Evolutionary conservation across 2,113 vertebrate species (phyloP), one percentile per base, ranked within the genome.

Genomic region (Campylomormyrus numenius): DNA sequence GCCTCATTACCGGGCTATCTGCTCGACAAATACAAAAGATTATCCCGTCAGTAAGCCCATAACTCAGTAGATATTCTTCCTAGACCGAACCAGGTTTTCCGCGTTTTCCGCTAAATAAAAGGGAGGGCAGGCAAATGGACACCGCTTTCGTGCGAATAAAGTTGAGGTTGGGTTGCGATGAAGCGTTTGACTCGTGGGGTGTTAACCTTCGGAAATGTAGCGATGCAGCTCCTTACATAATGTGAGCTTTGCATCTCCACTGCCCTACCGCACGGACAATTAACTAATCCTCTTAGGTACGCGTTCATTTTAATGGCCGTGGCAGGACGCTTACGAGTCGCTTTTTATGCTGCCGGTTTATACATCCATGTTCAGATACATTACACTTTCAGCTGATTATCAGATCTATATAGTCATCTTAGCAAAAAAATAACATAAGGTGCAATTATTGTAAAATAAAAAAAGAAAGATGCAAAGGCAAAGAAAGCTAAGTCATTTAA

Each of bases 201-300:
- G 35, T 80, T 80, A 80, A 49, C 48, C 50, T 27, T 53, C 50
- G 27, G 11, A 27, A 87, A 50, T 53, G 39, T 35, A 87, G 15
- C 85, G 35, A 35, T 53, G 50, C 85, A 53, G 50, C 50, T 9
- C 27, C 50, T 85, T 85, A 85, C 50, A 87, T 52, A 87, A 87
- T 53, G 49, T 9, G 3, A 87, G 85, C 48, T 87, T 87, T 27
- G 27, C 85, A 87, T 53, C 27, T 53, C 48, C 3, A 53, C n/a
- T 31, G 50, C 49, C 31, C 7, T 53, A 21, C 31, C 39, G 27
- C 56, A 46, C 35, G 35, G 21, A 88, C 52, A 58, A 53, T 87
- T 87, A 87, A 53, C 49, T 87, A 87, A 87, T 87, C 85, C 85
- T 35, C 27, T 87, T 87, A 87, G 85, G 1, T 53, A 10, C 27